These are phyloP conservation scores for Dysmachus trigonus DNA, from an alignment of 2,888 invertebrate species.

Conservation along the genomic window DNA sequence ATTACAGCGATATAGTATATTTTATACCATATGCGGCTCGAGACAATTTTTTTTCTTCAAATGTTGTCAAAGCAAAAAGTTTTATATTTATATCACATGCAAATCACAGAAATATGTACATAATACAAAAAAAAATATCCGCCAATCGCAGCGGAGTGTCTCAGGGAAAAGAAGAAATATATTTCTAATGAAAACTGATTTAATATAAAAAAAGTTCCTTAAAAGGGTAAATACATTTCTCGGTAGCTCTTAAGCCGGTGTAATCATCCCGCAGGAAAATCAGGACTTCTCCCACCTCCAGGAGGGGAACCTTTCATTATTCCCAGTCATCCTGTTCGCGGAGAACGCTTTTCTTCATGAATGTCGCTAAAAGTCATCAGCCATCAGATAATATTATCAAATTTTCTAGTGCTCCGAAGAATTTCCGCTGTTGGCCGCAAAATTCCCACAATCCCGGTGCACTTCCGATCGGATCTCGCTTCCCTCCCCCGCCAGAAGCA, in stretches of 20 bases:
- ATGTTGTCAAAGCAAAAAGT: no score
- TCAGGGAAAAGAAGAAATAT: neutral
- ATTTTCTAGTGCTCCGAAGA: neutral
- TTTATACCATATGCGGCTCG: no score
- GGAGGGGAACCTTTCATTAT: neutral
- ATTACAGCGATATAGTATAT: no score
- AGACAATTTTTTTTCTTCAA: no score
- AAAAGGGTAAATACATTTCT: neutral
- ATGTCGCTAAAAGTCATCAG: neutral
- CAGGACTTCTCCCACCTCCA: neutral
- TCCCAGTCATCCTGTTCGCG: neutral
- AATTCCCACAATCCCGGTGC: neutral
- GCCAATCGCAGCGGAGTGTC: neutral
- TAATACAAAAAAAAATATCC: neutral
- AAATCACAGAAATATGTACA: neutral
- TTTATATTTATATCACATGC: no score
- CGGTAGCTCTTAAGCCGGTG: neutral
- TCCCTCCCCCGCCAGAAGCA: neutral
- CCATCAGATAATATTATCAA: neutral
- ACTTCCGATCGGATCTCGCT: neutral
- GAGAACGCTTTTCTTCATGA: neutral
- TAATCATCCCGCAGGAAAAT: neutral
- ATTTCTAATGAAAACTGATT: neutral
- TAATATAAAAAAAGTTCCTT: neutral
- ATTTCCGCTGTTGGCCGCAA: neutral